These are phyloP conservation scores for Listronotus bonariensis DNA, from an alignment of 1,140 invertebrate genomes.

Conservation along the genomic window DNA sequence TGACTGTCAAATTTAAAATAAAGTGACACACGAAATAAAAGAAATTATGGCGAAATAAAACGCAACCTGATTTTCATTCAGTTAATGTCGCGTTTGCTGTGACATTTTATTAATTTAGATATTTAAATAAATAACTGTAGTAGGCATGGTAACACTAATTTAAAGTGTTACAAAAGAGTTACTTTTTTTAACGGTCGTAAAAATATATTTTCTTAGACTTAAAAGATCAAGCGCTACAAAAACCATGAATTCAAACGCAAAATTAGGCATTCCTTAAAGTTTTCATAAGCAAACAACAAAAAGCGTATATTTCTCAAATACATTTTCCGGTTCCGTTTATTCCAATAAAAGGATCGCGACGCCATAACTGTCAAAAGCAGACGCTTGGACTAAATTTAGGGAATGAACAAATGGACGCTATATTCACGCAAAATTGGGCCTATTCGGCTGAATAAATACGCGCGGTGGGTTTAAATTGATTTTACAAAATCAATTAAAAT, in stretches of 20 bases:
- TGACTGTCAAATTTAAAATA: no score
- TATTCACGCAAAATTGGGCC: slow-evolving; percentile 36
- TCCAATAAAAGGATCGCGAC: slow-evolving; percentile 34
- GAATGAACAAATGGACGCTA: slow-evolving; percentile 34
- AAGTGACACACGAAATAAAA: no score
- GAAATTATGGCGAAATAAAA: no score
- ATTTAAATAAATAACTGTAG: no score
- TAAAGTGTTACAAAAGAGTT: no score
- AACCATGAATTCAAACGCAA: slow-evolving; percentile 20
- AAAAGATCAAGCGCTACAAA: background rate
- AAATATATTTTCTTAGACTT: no score
- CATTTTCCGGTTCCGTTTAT: slow-evolving; percentile 34
- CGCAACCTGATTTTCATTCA: no score
- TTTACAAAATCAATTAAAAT: slow-evolving; percentile 31
- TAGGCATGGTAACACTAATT: no score
- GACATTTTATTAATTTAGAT: no score
- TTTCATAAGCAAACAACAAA: slow-evolving; percentile 40
- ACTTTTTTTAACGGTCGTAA: no score
- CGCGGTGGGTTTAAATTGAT: slow-evolving; percentile 13
- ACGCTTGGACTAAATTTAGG: slow-evolving; percentile 35
- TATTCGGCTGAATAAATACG: slow-evolving; percentile 30
- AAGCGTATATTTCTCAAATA: slow-evolving; percentile 37
- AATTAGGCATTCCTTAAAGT: slow-evolving; percentile 26
- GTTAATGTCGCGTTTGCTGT: no score
- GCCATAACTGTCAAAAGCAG: slow-evolving; percentile 34